Percentiles rank a stretch among this genome's conserved stretches.
These are phyloP conservation scores for Conchocele bisecta DNA, from an alignment of 2,888 invertebrate species.

Conservation along the genomic window DNA sequence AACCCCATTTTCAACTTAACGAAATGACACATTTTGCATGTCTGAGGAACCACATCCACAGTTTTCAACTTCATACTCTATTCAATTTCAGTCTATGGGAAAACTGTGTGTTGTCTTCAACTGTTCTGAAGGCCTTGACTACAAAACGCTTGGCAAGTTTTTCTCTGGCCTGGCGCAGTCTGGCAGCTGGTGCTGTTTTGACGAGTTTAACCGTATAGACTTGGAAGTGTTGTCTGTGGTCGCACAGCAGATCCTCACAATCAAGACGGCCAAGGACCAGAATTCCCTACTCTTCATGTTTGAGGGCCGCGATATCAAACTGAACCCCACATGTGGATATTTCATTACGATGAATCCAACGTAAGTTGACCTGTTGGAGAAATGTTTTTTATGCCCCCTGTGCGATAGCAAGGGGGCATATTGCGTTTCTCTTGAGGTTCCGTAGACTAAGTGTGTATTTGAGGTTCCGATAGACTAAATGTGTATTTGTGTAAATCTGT, in stretches of 20 bases:
- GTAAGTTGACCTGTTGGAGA: too few relatives aligned
- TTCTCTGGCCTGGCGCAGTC: constrained; percentile 83
- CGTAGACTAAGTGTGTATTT: too few relatives aligned
- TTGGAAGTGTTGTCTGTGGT: constrained; percentile 82
- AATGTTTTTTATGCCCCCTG: too few relatives aligned
- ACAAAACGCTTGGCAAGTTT: constrained; percentile 82
- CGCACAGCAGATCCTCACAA: constrained; percentile 82
- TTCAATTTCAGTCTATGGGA: constrained; percentile 78
- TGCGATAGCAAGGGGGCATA: too few relatives aligned
- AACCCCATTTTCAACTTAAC: too few relatives aligned
- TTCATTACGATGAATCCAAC: constrained; percentile 83
- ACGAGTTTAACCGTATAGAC: constrained; percentile 83
- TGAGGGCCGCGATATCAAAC: constrained; percentile 82
- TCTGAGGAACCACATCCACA: too few relatives aligned
- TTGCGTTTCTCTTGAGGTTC: too few relatives aligned
- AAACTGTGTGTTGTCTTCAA: constrained; percentile 83
- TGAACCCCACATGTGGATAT: constrained; percentile 81
- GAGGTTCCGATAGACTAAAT: too few relatives aligned
- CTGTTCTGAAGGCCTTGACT: constrained; percentile 82
- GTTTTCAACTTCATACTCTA: background rate
- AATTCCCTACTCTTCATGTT: constrained; percentile 80
- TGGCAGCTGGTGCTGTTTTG: constrained; percentile 83
- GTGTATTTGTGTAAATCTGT: too few relatives aligned
- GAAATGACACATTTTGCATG: too few relatives aligned
- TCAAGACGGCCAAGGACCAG: constrained; percentile 82